phyloP scores from a whole-genome alignment of 2,797 vertebrate genomes.

The Rhinophrynus dorsalis region DNA sequence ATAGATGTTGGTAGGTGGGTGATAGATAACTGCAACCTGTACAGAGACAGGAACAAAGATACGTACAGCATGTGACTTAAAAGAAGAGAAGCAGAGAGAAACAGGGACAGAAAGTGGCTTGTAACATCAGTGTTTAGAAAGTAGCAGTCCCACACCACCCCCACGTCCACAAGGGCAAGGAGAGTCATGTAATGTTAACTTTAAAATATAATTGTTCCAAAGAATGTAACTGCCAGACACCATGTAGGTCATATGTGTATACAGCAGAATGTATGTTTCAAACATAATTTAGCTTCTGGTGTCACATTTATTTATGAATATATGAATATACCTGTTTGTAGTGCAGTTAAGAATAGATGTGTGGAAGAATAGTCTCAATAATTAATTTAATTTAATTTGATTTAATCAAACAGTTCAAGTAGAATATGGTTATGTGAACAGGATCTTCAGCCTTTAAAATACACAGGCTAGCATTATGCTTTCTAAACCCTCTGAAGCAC shows the following conservation, averaged over 20 bases:
- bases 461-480: constrained; percentile 2
- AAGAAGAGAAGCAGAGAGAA: too few species aligned
- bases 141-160: too few species aligned
- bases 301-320: constrained; percentile 16
- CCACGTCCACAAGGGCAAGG: too few species aligned
- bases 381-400: constrained; percentile 14
- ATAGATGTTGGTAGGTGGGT: too few species aligned
- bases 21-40: too few species aligned
- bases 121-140: too few species aligned
- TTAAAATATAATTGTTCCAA: too few species aligned
- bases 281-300: constrained; percentile 5
- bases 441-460: neutral
- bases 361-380: constrained; percentile 9
- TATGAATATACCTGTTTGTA: neutral
- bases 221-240: constrained; percentile 21
- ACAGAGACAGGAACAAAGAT: too few species aligned
- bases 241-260: neutral
- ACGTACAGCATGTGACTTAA: too few species aligned
- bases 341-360: neutral
- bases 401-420: neutral
- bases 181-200: too few species aligned
- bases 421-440: neutral
- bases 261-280: neutral
- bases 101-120: too few species aligned
- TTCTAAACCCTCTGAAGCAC: neutral